Evolutionary conservation across 2,113 vertebrate species (phyloP), one percentile per base, ranked within the genome.

Genomic region (Leucosticte australis): DNA sequence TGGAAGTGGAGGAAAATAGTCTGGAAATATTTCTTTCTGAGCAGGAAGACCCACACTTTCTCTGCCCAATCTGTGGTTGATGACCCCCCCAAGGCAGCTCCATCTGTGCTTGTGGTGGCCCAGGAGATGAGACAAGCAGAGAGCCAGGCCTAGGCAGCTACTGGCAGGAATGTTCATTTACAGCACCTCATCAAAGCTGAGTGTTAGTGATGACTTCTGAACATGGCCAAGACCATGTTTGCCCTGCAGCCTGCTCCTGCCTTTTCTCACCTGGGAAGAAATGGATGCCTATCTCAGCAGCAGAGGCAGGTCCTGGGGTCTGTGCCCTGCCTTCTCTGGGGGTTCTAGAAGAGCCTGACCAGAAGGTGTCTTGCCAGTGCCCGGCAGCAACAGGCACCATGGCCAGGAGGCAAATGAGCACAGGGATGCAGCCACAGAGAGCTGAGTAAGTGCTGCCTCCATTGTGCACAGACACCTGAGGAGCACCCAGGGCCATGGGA

Each of bases 41-140:
- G 28, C n/a, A 44, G 26, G 22, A 28, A 87, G 15, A 47, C 37
- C 8, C 7, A 5, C 0, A 3, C 17, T 73, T 73, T 63, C 41
- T 69, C 47, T 84, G 59, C 31, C 22, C 10, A 64, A 1, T 0
- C 30, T 83, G 30, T 63, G 30, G 22, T 15, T 80, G 63, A 73
- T 59, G 33, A 75, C 3, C 1, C 11, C 3, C 3, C 42, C 31
- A 39, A 28, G 14, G 9, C 60, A 69, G 37, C 41, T 91, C 44
- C 4, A 3, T 62, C 59, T 8, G 0, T 3, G 5, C 27, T 65
- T 0, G 0, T 2, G 0, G 30, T 69, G 81, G 21, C 30, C 63
- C 83, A 83, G 76, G 53, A 92, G 83, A 55, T 26, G 35, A 83
- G 39, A 73, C 7, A 15, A 52, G 57, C 0, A 0, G 76, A 71